Evolutionary conservation across 2,797 vertebrate genomes (phyloP), one percentile per base, ranked within the genome.

Genomic region (Micropoecilia bifurca): DNA sequence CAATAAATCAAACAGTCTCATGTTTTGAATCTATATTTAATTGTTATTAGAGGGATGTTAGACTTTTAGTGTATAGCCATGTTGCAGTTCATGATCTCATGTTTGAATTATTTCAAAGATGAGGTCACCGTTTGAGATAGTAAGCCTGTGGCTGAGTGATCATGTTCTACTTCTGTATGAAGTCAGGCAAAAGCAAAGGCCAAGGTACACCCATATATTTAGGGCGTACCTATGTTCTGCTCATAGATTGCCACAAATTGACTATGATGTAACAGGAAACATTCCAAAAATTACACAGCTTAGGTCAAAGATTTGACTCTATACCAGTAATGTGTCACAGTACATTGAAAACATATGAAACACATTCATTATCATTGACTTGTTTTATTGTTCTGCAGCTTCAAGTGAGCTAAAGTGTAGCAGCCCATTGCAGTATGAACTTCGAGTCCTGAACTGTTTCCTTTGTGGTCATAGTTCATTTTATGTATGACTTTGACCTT

Each of bases 91-190:
- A 28, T 71, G 68, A 45, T 71, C 41, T 45, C 6, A 16, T 71
- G 25, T 71, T 77, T 41, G 28, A 68, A 10, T 68, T 66, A 47
- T n/a, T 59, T 66, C 30, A 66, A 47, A 63, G 16, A 75, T 66
- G n/a, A 77, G 39, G 8, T 77, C n/a, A 30, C 3, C 5, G 25
- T 45, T 71, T 71, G 18, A 78, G 39, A 71, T 18, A 36, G n/a
- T 25, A 59, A n/a, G 53, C 18, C 39, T 57, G 36, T n/a, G 47
- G 69, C 12, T 46, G 22, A 33, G 43, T 75, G 57, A 33, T 30
- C 20, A 30, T 46, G 18, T 8, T 22, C n/a, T 55, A 30, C 12
- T 53, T 3, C 20, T 25, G 48, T 16, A 25, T 43, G 39, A 59
- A 46, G 43, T 71, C 68, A 71, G 43, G 1, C n/a, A 12, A 71